A percentile compares a stretch with the other conserved stretches of the same genome.
These are phyloP conservation scores for Peromyscus attwateri DNA, from an alignment of 2,797 vertebrate genomes.

Conservation along the genomic window DNA sequence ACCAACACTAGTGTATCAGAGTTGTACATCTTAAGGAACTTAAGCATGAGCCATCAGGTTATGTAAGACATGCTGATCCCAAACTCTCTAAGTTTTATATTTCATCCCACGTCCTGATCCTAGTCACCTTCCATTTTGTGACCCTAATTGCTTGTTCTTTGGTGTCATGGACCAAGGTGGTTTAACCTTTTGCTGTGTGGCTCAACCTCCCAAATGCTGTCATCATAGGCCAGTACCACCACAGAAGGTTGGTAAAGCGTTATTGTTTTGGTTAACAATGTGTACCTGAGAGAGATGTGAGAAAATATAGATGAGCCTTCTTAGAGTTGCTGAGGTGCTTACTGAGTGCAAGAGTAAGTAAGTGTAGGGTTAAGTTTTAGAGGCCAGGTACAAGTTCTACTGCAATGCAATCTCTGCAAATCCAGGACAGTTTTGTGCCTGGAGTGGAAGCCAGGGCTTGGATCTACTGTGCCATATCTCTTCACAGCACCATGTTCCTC, in stretches of 20 bases:
- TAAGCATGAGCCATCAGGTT: neutral
- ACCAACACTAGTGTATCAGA: neutral
- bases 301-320: neutral
- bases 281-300: neutral
- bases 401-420: neutral
- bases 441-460: neutral
- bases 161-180: neutral
- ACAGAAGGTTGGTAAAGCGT: neutral
- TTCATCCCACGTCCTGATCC: neutral
- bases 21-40: neutral
- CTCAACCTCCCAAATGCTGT: neutral
- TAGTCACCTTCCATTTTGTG: neutral
- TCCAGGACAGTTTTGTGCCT: neutral
- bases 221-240: neutral
- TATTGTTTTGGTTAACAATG: neutral
- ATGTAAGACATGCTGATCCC: too few species aligned
- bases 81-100: neutral
- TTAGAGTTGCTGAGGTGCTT: neutral
- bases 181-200: too few species aligned
- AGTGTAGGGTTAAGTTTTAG: neutral
- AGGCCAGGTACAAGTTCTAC: neutral
- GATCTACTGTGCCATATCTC: neutral
- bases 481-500: neutral
- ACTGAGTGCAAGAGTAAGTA: neutral
- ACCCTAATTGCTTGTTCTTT: neutral